Evolutionary conservation across 1,140 invertebrate species (phyloP), one percentile per base, ranked within the genome.

Genomic region (Zaprionus camerounensis): DNA sequence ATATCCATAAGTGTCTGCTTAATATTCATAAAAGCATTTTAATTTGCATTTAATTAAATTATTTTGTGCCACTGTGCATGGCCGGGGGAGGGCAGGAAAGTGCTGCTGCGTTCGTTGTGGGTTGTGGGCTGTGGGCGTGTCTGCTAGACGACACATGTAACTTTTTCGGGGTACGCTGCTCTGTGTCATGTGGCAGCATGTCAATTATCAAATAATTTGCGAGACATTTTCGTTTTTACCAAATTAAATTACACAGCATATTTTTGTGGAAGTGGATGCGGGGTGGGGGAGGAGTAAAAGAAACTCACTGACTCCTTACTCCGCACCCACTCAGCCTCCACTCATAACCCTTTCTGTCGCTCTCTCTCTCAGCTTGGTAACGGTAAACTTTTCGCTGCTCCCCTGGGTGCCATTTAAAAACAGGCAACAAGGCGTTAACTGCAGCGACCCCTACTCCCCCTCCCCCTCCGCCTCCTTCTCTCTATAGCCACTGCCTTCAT

Each of bases 21-120:
- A 85, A 81, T 85, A 79, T 85, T 78, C 78, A 85, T 85, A 81
- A 85, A 85, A 85, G 82, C 82, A 85, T 85, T 85, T 85, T 85
- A 81, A 85, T 85, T 85, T 85, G 65, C 71, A 85, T 81, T 81
- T 85, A 85, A 85, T 85, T 85, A 63, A 75, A 85, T 85, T 74
- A 74, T 69, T 55, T 68, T 68, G 46, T 36, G 57, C 46, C 31
- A 55, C 71, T 36, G 41, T 72, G 22, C 22, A 0, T 7, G n/a
- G 20, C 2, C 31, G 7, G 15, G 7, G 38, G 2, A 5, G 7
- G 22, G 2, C 5, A 9, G 22, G 0, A n/a, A 1, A 7, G 38
- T 6, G n/a, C 41, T 5, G 36, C 13, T 46, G 6, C 9, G 13
- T 5, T 24, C 17, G 5, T 12, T 41, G 44, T 11, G 31, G 31